phyloP scores from a whole-genome alignment of 2,113 vertebrate species.

The Cinclus cinclus region DNA sequence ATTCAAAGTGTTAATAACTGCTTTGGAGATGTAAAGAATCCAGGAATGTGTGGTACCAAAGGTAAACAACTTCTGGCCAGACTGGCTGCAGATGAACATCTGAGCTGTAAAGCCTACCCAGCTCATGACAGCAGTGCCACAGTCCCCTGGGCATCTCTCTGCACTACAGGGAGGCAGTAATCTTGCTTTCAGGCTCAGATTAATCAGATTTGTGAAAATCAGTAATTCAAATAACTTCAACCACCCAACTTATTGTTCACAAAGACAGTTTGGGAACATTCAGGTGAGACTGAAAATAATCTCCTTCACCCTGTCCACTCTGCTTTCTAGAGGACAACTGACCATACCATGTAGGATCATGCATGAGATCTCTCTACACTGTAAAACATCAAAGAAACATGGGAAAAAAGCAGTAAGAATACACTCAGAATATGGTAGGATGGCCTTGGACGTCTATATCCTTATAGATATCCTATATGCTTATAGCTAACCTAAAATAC shows the following conservation, averaged over 20 bases:
- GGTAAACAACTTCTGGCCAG: not conserved
- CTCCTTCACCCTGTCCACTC: not conserved
- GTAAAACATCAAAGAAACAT: not conserved
- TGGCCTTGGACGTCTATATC: not conserved
- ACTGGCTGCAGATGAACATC: not conserved
- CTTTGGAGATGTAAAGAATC: not conserved
- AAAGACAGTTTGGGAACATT: not conserved
- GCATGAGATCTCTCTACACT: not conserved
- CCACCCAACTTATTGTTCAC: not conserved
- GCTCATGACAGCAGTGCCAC: accelerated
- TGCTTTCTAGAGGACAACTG: not conserved
- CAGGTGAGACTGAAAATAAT: not conserved
- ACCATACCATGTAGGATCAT: not conserved
- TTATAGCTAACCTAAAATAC: not conserved
- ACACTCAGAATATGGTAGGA: not conserved
- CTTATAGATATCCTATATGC: not conserved
- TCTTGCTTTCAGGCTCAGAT: not conserved
- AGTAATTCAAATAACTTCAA: not conserved
- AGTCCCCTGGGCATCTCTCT: not conserved
- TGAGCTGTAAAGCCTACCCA: not conserved
- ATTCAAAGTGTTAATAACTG: not conserved
- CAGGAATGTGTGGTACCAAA: not conserved
- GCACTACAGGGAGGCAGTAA: not conserved
- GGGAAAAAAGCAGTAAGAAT: not conserved
- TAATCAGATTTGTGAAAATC: not conserved